Evolutionary conservation across 2,888 invertebrate genomes (phyloP), one percentile per base, ranked within the genome.

Genomic region (Epirrhoe alternata): DNA sequence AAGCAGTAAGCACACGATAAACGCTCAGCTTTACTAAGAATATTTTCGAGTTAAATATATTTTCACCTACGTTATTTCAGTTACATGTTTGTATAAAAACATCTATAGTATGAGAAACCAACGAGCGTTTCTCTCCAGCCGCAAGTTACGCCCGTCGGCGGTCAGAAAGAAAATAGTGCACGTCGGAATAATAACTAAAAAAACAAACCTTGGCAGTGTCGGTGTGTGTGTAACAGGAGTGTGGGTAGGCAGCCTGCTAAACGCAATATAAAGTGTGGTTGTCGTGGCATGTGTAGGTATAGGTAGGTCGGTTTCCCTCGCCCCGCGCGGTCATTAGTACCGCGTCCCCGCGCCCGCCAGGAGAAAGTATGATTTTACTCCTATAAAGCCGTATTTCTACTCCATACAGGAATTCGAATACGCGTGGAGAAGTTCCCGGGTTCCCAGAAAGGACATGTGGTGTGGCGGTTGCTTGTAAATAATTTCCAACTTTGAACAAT

Each of bases 321-420:
- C 92, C 92, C 92, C 93, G 89, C 93, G 93, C 93, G 89, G 93
- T 93, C 94, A 94, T 94, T 94, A 94, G 93, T 85, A 81, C 86
- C 87, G 82, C 85, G 76, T 86, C 87, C 87, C 84, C 87, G 76
- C 86, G 78, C 86, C 86, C 85, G 86, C 80, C 84, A 87, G 86
- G 92, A 92, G 92, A 93, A 93, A 93, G 92, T 93, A 92, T 92
- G 93, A 93, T 92, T 93, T 92, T 92, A 90, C 92, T 92, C 92
- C 91, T 89, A 92, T 92, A 93, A 93, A 92, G 92, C 92, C 90
- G 92, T 92, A 93, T 92, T 93, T 92, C 93, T 92, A 92, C 92
- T 92, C 88, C 92, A 92, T 92, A 92, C 90, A 91, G 92, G 91
- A 92, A 93, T 93, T 91, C 90, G 89, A 92, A 89, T 90, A 88